Conservation (phyloP, 2,797 vertebrate genomes). For the Acanthiza pusilla region DNA sequence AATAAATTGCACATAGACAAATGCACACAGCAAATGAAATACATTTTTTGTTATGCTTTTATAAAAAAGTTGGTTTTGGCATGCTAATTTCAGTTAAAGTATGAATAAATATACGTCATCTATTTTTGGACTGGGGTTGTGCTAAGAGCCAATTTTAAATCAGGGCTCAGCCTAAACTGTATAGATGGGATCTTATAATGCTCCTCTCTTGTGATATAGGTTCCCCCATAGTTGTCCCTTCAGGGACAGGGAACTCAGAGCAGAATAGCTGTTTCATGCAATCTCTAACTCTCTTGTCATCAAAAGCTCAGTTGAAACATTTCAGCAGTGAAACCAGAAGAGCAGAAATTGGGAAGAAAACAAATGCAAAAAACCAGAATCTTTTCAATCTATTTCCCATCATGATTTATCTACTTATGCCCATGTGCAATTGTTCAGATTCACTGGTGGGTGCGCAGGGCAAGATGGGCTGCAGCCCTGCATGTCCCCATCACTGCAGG, state of each 20-base stretch:
- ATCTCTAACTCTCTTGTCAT: not conserved
- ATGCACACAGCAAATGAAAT: not conserved
- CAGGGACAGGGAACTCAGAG: not conserved
- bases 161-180: not conserved
- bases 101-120: constrained; percentile 34
- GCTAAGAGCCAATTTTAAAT: constrained; percentile 17
- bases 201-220: not conserved
- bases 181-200: not conserved
- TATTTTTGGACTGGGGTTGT: constrained; percentile 13
- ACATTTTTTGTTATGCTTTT: not conserved
- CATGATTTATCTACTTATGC: not conserved
- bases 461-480: not conserved
- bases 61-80: constrained; percentile 1
- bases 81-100: not conserved
- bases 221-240: not conserved
- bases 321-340: not conserved
- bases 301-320: not conserved
- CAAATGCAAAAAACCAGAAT: not conserved
- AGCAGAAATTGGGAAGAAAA: not conserved
- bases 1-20: not conserved
- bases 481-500: not conserved
- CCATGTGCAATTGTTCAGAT: not conserved
- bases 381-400: not conserved
- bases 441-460: not conserved
- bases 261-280: not conserved